Evolutionary conservation across 2,113 vertebrate genomes (phyloP).

Genomic region (Aptenodytes patagonicus): DNA sequence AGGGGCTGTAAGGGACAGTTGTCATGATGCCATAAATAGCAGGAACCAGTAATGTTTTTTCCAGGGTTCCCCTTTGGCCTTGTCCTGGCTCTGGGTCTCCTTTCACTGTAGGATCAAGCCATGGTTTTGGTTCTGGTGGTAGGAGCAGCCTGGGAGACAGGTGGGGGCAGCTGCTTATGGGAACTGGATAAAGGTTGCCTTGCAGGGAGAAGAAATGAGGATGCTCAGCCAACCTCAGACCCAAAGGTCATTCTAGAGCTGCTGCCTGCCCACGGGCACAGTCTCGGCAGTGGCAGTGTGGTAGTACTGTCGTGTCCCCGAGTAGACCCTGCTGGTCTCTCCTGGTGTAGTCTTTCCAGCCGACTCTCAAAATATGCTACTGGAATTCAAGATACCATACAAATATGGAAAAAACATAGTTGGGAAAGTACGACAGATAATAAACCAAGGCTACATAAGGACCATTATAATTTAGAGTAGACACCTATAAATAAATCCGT

Average conservation of each 20-base stretch:
- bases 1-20: neutral
- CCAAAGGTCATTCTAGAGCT: neutral
- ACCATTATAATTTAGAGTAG: neutral
- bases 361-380: neutral
- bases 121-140: neutral
- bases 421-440: neutral
- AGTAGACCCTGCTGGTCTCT: neutral
- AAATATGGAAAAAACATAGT: neutral
- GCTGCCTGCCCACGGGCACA: fast-evolving
- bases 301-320: fast-evolving
- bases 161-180: neutral
- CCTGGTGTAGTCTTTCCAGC: neutral
- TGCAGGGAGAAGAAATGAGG: neutral
- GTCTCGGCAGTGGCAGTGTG: neutral
- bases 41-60: neutral
- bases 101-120: neutral
- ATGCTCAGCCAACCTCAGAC: neutral
- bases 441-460: neutral
- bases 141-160: neutral
- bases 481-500: neutral
- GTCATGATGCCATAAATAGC: neutral
- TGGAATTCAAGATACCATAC: neutral
- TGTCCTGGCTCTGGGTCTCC: neutral
- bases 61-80: neutral
- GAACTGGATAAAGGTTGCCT: neutral